These are phyloP conservation scores for Ectemnius cavifrons DNA, from an alignment of 2,888 invertebrate species.

Conservation along the genomic window DNA sequence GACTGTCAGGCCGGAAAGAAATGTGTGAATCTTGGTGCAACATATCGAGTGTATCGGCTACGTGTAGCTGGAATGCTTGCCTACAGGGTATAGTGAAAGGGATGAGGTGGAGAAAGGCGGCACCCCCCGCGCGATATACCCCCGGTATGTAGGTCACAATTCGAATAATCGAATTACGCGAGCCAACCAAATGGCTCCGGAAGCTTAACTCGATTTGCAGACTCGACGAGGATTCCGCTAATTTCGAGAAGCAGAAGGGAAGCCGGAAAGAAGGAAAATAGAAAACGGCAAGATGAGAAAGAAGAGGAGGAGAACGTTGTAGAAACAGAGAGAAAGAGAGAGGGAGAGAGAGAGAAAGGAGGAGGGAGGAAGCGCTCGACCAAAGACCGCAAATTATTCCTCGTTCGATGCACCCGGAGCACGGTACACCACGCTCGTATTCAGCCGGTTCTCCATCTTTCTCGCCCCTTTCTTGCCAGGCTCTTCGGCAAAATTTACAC, in stretches of 20 bases:
- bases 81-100: background rate
- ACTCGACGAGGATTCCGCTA: constrained; percentile 54
- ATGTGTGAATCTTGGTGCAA: background rate
- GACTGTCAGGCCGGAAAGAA: background rate
- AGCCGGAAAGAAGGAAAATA: constrained; percentile 18
- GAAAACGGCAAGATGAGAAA: constrained; percentile 4
- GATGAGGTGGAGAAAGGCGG: background rate
- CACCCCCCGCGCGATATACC: background rate
- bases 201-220: constrained; percentile 63
- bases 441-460: constrained; percentile 8
- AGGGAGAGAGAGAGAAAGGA: constrained; percentile 5
- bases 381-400: constrained; percentile 34
- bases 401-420: constrained; percentile 22
- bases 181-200: constrained; percentile 54
- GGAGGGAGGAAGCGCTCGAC: constrained; percentile 17
- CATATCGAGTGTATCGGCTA: no score
- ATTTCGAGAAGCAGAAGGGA: constrained; percentile 45
- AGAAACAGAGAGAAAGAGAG: constrained; percentile 4
- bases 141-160: constrained; percentile 49
- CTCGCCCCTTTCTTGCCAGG: background rate
- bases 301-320: background rate
- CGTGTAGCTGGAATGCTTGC: background rate
- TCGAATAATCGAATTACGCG: constrained; percentile 64
- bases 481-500: constrained; percentile 4
- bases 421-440: constrained; percentile 13